A percentile compares a stretch with the other conserved stretches of the same genome.
Conservation (phyloP, 2,797 vertebrate genomes). For the Clarias laeviceps region DNA sequence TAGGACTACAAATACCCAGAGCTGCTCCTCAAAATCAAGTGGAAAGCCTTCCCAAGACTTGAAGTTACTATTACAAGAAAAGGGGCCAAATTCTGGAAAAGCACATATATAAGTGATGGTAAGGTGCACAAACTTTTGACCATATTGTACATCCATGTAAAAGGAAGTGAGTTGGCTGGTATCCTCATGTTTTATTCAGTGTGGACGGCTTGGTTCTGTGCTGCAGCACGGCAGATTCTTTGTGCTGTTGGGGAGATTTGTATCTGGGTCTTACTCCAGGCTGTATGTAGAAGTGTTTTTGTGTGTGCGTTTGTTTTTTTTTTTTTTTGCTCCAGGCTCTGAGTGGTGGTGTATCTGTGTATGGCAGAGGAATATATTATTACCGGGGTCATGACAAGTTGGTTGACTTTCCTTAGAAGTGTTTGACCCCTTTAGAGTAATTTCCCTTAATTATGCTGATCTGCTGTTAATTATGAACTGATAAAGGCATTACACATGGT, state of each 20-base stretch:
- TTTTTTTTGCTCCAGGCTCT: background rate
- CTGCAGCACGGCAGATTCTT: background rate
- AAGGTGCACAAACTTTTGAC: background rate
- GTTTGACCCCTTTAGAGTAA: background rate
- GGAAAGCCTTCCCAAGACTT: background rate
- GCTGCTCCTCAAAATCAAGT: background rate
- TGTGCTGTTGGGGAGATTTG: background rate
- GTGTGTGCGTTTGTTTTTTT: background rate
- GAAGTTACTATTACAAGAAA: background rate
- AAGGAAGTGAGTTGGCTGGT: background rate
- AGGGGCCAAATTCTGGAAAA: background rate
- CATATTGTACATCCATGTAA: background rate
- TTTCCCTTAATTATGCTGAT: background rate
- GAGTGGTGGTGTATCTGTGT: background rate
- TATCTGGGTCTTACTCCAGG: background rate
- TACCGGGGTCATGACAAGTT: background rate
- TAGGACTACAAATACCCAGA: background rate
- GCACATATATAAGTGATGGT: background rate
- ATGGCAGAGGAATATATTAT: background rate
- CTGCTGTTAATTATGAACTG: background rate
- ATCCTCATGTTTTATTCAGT: background rate
- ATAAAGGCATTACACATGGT: background rate
- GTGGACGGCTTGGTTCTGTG: background rate
- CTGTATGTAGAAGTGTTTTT: background rate
- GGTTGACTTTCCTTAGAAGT: constrained; percentile 5